Evolutionary conservation across 2,113 vertebrate species (phyloP), one percentile per base, ranked within the genome.

Genomic region (Silurus meridionalis): DNA sequence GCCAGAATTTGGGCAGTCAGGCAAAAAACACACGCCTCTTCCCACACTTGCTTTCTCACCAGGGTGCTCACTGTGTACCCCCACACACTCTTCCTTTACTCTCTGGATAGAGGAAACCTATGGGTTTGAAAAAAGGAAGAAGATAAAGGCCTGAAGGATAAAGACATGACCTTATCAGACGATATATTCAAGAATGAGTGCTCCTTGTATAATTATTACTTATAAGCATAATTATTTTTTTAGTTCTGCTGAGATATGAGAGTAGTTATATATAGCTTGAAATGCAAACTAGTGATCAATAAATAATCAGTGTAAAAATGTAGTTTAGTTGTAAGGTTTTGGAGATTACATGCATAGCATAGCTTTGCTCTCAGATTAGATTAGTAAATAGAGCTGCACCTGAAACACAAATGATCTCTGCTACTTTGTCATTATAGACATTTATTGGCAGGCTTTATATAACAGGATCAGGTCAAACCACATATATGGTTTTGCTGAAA

Each of bases 1-100:
- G 91, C 92, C 91, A 91, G 94, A 94, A 95, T 96, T 94, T 95
- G 95, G 93, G 96, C 95, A 96, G 94, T 96, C 95, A 97, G 95
- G 96, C 96, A 94, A 95, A 95, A 95, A 95, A 96, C 95, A 91
- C 90, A 92, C 93, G 94, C 94, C 95, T 95, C 95, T 95, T 94
- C 94, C 95, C 88, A 91, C 94, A 93, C 93, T 94, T 89, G 91
- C 93, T 91, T 92, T 90, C 61, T 87, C 80, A 84, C 90, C 86
- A 17, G 89, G 94, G 93, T 94, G 82, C 58, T 58, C 15, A 3
- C 25, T 5, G 77, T 28, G 7, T 37, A 63, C 28, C 63, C 15
- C 81, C 71, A 77, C 83, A 93, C 89, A 90, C 93, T 94, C 95
- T 96, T 94, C 90, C 92, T 86, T 80, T 87, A 91, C 94, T 96